Percentiles rank a stretch among this genome's conserved stretches.
These are phyloP conservation scores for Apamea anceps DNA, from an alignment of 2,888 invertebrate genomes.

Conservation along the genomic window DNA sequence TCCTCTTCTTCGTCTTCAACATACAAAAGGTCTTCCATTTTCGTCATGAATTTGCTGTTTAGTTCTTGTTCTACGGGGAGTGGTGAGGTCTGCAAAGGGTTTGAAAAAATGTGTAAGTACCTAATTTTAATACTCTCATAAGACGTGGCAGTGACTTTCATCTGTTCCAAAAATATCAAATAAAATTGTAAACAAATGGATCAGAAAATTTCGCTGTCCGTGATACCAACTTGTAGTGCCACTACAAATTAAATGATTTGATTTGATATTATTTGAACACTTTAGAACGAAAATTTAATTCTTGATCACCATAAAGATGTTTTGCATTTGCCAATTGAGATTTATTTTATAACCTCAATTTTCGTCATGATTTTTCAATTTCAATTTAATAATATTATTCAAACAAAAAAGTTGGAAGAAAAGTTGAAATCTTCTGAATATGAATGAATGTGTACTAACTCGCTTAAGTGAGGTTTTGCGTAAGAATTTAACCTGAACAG, in stretches of 20 bases:
- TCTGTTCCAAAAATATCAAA: not conserved
- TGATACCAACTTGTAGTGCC: not conserved
- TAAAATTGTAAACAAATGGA: not conserved
- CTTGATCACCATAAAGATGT: no score
- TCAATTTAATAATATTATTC: no score
- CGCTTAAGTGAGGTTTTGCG: not conserved
- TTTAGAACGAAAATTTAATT: not conserved
- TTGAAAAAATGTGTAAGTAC: constrained; percentile 19
- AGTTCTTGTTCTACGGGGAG: constrained; percentile 77
- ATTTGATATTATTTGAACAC: not conserved
- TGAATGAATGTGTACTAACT: not conserved
- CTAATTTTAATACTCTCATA: not conserved
- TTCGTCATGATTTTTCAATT: no score
- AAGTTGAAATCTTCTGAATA: not conserved
- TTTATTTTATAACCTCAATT: no score
- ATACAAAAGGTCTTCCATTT: constrained; percentile 85
- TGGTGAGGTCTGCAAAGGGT: constrained; percentile 74
- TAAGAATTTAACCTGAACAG: not conserved
- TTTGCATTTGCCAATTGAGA: no score
- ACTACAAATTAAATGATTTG: not conserved
- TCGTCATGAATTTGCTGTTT: constrained; percentile 84
- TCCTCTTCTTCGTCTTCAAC: constrained; percentile 87
- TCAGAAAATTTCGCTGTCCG: not conserved
- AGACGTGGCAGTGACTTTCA: not conserved
- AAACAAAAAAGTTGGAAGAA: no score